Conservation (phyloP, 2,888 invertebrate genomes). For the Melinopterus prodromus region DNA sequence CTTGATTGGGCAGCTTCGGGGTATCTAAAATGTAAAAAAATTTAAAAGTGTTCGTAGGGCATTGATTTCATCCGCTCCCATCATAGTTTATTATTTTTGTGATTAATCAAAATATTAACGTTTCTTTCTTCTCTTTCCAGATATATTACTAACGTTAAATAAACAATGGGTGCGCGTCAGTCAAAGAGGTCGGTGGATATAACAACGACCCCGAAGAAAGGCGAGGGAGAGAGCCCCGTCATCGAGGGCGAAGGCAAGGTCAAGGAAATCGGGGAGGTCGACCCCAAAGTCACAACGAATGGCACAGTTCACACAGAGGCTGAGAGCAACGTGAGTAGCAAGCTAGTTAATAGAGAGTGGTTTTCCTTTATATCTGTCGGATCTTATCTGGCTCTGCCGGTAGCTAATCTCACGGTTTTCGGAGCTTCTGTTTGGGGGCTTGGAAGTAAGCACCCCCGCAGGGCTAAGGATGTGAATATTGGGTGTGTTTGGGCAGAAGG, state of each 20-base stretch:
- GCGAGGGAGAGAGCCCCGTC: constrained; percentile 59
- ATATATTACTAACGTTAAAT: constrained; percentile 43
- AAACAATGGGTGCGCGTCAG: constrained; percentile 84
- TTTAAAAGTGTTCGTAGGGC: no score
- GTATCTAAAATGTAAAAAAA: no score
- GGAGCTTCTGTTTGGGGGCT: not conserved
- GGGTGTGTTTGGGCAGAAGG: not conserved
- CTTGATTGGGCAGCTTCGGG: no score
- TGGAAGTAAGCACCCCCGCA: not conserved
- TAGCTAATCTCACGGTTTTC: not conserved
- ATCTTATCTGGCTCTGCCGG: not conserved
- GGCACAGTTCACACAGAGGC: constrained; percentile 72
- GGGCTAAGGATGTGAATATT: not conserved
- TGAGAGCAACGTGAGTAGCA: constrained; percentile 65
- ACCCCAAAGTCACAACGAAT: constrained; percentile 75
- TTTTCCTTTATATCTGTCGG: not conserved
- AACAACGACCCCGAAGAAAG: constrained; percentile 72
- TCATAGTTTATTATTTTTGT: not conserved
- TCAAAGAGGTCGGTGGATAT: constrained; percentile 89
- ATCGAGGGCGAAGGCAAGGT: constrained; percentile 71
- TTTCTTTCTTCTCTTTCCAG: constrained; percentile 44
- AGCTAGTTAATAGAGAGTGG: not conserved
- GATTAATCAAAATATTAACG: not conserved
- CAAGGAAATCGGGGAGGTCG: constrained; percentile 79
- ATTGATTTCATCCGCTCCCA: no score